Conservation (phyloP, 2,888 invertebrate species). For the Stenotaenia linearis region DNA sequence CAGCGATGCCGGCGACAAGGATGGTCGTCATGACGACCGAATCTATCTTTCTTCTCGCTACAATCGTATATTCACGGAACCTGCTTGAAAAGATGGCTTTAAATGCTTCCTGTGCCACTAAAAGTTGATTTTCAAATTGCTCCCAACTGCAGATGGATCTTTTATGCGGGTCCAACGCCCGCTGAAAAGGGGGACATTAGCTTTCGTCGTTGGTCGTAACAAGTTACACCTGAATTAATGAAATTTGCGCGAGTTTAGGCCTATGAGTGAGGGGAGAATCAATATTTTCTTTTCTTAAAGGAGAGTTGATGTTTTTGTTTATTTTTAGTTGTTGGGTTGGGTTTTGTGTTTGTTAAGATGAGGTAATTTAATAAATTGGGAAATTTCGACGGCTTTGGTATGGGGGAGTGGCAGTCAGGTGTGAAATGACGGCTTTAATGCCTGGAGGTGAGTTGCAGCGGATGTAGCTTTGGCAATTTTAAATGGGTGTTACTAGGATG, state of each 20-base stretch:
- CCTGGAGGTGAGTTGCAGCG: no score
- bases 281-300: background rate
- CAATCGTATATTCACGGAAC: background rate
- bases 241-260: background rate
- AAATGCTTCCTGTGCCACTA: conserved; percentile 7
- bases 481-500: no score
- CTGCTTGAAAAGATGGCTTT: conserved; percentile 4
- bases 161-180: background rate
- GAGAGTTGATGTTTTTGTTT: background rate
- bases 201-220: background rate
- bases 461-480: no score
- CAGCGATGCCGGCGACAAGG: background rate
- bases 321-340: background rate
- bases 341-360: no score
- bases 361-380: no score
- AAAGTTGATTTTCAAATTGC: conserved; percentile 11
- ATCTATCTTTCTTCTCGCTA: background rate
- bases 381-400: no score
- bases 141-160: background rate
- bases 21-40: background rate
- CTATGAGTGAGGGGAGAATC: background rate
- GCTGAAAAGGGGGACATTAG: background rate
- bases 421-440: no score
- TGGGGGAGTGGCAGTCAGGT: no score
- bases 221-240: conserved; percentile 5